phyloP scores from a whole-genome alignment of 2,888 invertebrate genomes.

The Tethea ocularis region DNA sequence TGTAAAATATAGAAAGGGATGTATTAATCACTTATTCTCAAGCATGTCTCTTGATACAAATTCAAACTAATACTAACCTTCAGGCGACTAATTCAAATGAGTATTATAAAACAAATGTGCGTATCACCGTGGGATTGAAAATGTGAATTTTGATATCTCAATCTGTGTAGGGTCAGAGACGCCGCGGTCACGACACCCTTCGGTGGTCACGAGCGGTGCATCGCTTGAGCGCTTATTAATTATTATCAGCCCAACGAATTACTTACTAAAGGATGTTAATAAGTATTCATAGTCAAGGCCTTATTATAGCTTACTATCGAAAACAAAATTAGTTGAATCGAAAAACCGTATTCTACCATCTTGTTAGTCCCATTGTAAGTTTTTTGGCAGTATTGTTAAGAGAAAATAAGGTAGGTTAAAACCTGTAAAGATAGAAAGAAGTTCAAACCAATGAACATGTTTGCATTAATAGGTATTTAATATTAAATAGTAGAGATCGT shows the following conservation, averaged over 20 bases:
- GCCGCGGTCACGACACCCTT: conserved; percentile 82
- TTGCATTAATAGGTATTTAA: too few species aligned
- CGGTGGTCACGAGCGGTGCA: conserved; percentile 77
- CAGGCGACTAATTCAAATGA: conserved; percentile 56
- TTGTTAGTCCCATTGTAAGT: too few species aligned
- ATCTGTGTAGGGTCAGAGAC: conserved; percentile 76
- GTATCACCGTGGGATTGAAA: conserved; percentile 68
- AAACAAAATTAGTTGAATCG: background rate
- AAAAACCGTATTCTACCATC: background rate
- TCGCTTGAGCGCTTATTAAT: conserved; percentile 55
- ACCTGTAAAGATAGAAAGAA: too few species aligned
- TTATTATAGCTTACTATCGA: too few species aligned
- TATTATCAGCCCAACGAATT: conserved; percentile 63
- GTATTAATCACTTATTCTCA: too few species aligned
- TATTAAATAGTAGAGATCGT: too few species aligned
- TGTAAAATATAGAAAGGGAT: too few species aligned
- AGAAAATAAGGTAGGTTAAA: too few species aligned
- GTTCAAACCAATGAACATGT: too few species aligned
- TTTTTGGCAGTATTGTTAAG: too few species aligned
- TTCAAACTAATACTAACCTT: conserved; percentile 38
- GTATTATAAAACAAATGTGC: conserved; percentile 69
- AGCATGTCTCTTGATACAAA: too few species aligned
- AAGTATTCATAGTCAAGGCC: conserved; percentile 34
- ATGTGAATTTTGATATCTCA: conserved; percentile 82
- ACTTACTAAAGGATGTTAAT: conserved; percentile 62